These are phyloP conservation scores for Microcebus tavaratra DNA, from an alignment of 2,113 vertebrate species.

Conservation along the genomic window DNA sequence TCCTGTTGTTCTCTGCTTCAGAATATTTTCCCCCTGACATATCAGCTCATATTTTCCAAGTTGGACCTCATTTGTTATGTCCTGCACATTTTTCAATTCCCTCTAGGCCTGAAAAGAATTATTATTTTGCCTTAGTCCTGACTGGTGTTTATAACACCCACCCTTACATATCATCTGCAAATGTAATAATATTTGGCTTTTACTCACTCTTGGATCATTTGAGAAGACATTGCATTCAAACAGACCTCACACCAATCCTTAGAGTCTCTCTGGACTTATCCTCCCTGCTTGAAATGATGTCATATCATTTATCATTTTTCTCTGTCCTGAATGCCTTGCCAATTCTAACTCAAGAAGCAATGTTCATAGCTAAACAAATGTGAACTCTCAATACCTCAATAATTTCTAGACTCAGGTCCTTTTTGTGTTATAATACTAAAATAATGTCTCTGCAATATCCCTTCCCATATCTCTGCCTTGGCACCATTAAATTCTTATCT, in stretches of 20 bases:
- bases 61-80: not conserved
- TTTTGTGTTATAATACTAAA: not conserved
- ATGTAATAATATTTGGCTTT: slow-evolving; percentile 34
- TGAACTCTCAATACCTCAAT: not conserved
- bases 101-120: not conserved
- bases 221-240: slow-evolving; percentile 2
- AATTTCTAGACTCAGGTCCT: not conserved
- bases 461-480: not conserved
- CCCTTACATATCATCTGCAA: not conserved
- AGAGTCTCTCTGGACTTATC: not conserved
- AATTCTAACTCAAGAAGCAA: not conserved
- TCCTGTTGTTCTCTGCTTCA: not conserved
- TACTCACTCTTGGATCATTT: not conserved
- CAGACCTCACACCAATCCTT: not conserved
- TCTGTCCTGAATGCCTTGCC: not conserved
- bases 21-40: not conserved
- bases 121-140: not conserved
- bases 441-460: not conserved
- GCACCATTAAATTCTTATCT: slow-evolving; percentile 36
- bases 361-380: not conserved
- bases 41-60: not conserved
- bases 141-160: not conserved
- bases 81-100: slow-evolving; percentile 2
- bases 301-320: not conserved
- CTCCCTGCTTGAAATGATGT: not conserved